Base-by-base conservation (phyloP, 2,888 invertebrate genomes). In the Drosophila subsilvestris region DNA sequence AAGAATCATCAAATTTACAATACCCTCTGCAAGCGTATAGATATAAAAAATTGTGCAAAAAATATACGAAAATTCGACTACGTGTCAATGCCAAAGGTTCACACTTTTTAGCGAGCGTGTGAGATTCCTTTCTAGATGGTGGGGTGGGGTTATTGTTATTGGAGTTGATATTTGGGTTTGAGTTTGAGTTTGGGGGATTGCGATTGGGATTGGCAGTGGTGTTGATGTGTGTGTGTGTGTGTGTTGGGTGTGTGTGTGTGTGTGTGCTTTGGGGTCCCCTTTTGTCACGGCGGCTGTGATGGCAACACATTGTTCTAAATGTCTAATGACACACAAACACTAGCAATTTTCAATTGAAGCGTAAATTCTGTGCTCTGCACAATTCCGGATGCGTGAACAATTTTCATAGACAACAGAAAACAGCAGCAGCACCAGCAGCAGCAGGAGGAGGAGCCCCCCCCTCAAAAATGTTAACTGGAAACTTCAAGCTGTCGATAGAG, bases 281-380 rank as follows among this genome's bases (percentile, higher is more conserved):
- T 29, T 69, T 43, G 50, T 51, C 59, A 51, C 29, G 62, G 67
- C 61, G 54, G 74, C 57, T 73, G 65, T 65, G 79, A 71, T 86
- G 84, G 75, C 75, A 79, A 84, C 80, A 86, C 77, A 85, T 87
- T 87, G 85, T 74, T 79, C 85, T 80, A 79, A 85, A 82, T 87
- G 80, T 77, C 74, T 70, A 70, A 63, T 72, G 72, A 72, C 65
- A 70, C 67, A 58, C 79, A 72, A 74, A 70, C 75, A 75, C 37
- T n/a, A 72, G 75, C 78, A 74, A 76, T 86, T 78, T 83, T 68
- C 88, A 88, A 87, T 79, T 79, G 87, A 87, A 88, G 87, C 88
- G 87, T 88, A 75, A 88, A 88, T 78, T 84, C 86, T 59, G 37
- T n/a, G 74, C 81, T 79, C 76, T 75, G 79, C 79, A 78, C 77